Evolutionary conservation across 1,140 invertebrate genomes (phyloP), one percentile per base, ranked within the genome.

Genomic region (Scaptodrosophila lebanonensis): DNA sequence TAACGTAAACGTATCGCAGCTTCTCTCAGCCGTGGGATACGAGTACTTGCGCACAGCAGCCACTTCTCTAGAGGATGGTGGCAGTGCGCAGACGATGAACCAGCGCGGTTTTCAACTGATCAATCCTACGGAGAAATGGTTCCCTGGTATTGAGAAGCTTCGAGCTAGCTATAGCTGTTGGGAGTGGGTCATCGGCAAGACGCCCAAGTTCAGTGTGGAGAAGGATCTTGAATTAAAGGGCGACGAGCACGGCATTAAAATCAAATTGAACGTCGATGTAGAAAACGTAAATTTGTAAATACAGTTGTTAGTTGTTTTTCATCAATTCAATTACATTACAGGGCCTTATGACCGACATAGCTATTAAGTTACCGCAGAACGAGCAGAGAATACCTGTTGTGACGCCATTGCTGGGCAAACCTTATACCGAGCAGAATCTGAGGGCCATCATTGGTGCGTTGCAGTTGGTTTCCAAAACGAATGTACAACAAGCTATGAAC

Each of bases 131-230:
- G 93, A 97, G 66, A 91, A 93, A 42, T 94, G 92, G 91, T 97
- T 95, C 85, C 94, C 94, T 85, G 95, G 94, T 68, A 89, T 97
- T 7, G 86, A 84, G 1, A 88, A 90, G 35, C 89, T 94, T 50
- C 89, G 89, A 32, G 84, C 90, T 32, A 90, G 93, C 53, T 91
- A 96, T 16, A 82, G 88, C 54, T 92, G 91, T 9, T 98, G 96
- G 95, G 90, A 95, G 39, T 98, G 95, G 96, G 91, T 91, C 43
- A 96, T 91, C 87, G 96, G 95, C n/a, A 93, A 91, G 83, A 95
- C 95, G 1, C 96, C 96, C 0, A 91, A 91, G 69, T 98, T 98
- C 86, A 91, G 90, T 0, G 90, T 95, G 3, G 69, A 86, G 35
- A 86, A 86, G 22, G 83, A 86, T 2, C 39, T 87, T 13, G 63